Evolutionary conservation across 1,140 invertebrate genomes (phyloP).

Genomic region (Nasonia giraulti): DNA sequence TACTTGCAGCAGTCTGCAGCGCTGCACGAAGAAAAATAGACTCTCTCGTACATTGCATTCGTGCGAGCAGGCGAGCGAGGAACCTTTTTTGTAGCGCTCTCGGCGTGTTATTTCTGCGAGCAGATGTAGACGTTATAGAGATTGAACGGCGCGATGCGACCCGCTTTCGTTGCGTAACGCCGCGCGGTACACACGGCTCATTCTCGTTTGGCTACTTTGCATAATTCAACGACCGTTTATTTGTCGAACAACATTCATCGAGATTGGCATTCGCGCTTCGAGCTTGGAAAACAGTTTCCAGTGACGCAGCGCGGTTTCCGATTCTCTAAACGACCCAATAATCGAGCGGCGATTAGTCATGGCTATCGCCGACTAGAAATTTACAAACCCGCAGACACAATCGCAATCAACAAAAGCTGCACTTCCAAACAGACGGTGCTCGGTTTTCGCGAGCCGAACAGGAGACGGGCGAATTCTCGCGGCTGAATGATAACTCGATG

Average conservation of each 20-base stretch:
- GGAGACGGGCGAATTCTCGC: slow-evolving; percentile 30
- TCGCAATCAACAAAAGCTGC: slow-evolving; percentile 10
- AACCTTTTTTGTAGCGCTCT: slow-evolving; percentile 4
- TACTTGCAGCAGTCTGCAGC: background rate
- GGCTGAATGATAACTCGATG: slow-evolving; percentile 35
- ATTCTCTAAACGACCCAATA: background rate
- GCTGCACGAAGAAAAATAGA: slow-evolving; percentile 37
- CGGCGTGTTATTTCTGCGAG: slow-evolving; percentile 36
- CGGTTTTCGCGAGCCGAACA: slow-evolving; percentile 42
- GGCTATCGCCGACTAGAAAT: background rate
- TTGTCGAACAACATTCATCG: background rate
- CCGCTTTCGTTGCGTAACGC: slow-evolving; percentile 37
- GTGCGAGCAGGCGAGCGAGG: background rate
- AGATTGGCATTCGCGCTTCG: background rate
- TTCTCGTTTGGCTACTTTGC: background rate
- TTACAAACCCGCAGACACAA: slow-evolving; percentile 7
- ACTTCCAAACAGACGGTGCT: background rate
- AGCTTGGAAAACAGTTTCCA: background rate
- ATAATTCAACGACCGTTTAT: background rate
- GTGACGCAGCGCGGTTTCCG: background rate
- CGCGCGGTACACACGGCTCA: background rate
- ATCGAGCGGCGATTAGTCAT: slow-evolving; percentile 2
- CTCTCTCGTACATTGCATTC: slow-evolving; percentile 16
- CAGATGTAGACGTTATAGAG: slow-evolving; percentile 43
- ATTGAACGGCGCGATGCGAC: slow-evolving; percentile 21